phyloP scores from a whole-genome alignment of 2,797 vertebrate species.

The Coregonus ussuriensis region DNA sequence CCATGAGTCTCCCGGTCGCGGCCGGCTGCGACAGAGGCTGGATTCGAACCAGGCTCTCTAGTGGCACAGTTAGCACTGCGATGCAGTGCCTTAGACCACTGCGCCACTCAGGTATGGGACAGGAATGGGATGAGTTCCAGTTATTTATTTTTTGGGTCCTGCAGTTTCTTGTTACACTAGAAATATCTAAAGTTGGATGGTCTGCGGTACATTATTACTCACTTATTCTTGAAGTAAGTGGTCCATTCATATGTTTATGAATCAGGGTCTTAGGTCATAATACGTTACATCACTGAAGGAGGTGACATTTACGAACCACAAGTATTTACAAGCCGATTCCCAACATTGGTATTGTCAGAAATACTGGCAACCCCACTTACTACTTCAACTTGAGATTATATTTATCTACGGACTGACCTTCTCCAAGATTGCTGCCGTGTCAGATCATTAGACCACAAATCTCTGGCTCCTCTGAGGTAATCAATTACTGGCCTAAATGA shows the following conservation, averaged over 20 bases:
- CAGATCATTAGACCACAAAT: constrained; percentile 69
- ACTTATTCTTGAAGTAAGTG: too few relatives aligned
- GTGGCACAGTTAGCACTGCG: too few relatives aligned
- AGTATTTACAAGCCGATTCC: constrained; percentile 49
- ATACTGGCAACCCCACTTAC: constrained; percentile 33
- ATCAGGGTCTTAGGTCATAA: not conserved
- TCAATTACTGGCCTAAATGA: constrained; percentile 63
- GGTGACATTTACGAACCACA: constrained; percentile 22
- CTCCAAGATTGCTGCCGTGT: constrained; percentile 57
- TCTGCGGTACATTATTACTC: too few relatives aligned
- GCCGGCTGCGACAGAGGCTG: too few relatives aligned
- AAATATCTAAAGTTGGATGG: too few relatives aligned
- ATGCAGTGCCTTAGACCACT: too few relatives aligned
- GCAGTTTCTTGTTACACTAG: too few relatives aligned
- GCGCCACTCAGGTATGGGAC: too few relatives aligned
- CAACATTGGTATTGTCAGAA: constrained; percentile 51
- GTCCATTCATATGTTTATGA: not conserved
- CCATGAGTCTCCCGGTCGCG: too few relatives aligned
- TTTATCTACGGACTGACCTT: constrained; percentile 73
- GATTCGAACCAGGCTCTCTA: too few relatives aligned
- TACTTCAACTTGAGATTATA: constrained; percentile 56
- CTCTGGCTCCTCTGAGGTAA: constrained; percentile 48
- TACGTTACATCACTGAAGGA: constrained; percentile 30
- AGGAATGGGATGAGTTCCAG: too few relatives aligned
- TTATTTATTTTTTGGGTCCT: too few relatives aligned